phyloP scores from a whole-genome alignment of 2,113 vertebrate species.

The Hyla sarda region DNA sequence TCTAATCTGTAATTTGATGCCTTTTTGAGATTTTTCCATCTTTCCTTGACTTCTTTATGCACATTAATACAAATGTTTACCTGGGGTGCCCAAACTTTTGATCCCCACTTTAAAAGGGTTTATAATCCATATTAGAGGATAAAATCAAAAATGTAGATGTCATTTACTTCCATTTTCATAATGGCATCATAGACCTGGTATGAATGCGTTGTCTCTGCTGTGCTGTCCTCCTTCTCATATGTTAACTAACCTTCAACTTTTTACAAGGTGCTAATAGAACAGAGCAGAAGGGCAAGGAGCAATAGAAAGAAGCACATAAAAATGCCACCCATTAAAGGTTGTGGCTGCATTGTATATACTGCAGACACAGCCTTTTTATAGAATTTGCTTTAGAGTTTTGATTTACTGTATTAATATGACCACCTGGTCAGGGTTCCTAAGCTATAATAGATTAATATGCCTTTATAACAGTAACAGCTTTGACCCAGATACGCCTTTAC shows the following conservation, averaged over 20 bases:
- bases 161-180: too few species aligned
- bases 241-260: not conserved
- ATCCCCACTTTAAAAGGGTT: too few species aligned
- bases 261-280: not conserved
- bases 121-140: too few species aligned
- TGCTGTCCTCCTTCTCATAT: not conserved
- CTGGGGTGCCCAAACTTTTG: too few species aligned
- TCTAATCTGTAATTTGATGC: too few species aligned
- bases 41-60: too few species aligned
- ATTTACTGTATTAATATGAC: not conserved
- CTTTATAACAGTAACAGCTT: not conserved
- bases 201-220: not conserved
- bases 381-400: not conserved
- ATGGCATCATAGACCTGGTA: not conserved
- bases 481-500: conserved; percentile 13
- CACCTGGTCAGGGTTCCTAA: not conserved
- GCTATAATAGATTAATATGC: not conserved
- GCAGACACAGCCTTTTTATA: not conserved
- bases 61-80: too few species aligned
- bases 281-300: not conserved
- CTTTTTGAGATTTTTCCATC: too few species aligned
- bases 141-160: too few species aligned
- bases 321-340: not conserved
- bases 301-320: not conserved
- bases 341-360: not conserved